Conservation (phyloP, 1,140 invertebrate species). For the Calephelis virginiensis region DNA sequence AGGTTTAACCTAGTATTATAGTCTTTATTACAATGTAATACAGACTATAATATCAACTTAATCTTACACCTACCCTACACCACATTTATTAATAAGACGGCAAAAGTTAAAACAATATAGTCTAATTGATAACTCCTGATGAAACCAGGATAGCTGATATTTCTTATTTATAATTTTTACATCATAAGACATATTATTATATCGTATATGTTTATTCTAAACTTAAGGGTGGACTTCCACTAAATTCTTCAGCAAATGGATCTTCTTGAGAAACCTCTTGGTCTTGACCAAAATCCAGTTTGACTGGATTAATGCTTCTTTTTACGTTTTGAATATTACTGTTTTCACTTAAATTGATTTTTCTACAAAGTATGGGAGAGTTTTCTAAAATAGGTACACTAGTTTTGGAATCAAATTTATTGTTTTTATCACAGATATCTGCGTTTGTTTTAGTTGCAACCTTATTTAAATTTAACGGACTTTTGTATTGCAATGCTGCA, state of each 20-base stretch:
- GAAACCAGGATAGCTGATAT: too few species aligned
- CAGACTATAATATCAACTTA: too few species aligned
- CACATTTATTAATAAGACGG: too few species aligned
- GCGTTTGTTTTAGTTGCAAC: conserved; percentile 38
- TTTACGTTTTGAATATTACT: conserved; percentile 19
- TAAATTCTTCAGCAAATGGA: conserved; percentile 64
- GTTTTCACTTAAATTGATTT: background rate
- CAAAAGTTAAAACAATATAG: too few species aligned
- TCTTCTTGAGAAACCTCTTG: conserved; percentile 37
- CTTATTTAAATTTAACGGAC: conserved; percentile 43
- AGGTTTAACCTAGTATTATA: too few species aligned
- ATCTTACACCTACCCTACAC: too few species aligned
- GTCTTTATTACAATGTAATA: too few species aligned
- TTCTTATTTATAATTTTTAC: too few species aligned
- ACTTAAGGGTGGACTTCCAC: conserved; percentile 68
- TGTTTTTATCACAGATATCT: background rate
- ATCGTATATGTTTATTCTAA: conserved; percentile 40
- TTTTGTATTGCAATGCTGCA: conserved; percentile 52
- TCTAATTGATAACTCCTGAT: too few species aligned
- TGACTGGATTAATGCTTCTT: conserved; percentile 52
- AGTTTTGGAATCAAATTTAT: conserved; percentile 17
- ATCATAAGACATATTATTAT: too few species aligned
- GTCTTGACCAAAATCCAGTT: conserved; percentile 50
- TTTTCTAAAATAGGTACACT: background rate
- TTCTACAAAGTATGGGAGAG: background rate